These are phyloP conservation scores for Istiophorus platypterus DNA, from an alignment of 2,113 vertebrate genomes.

Conservation along the genomic window DNA sequence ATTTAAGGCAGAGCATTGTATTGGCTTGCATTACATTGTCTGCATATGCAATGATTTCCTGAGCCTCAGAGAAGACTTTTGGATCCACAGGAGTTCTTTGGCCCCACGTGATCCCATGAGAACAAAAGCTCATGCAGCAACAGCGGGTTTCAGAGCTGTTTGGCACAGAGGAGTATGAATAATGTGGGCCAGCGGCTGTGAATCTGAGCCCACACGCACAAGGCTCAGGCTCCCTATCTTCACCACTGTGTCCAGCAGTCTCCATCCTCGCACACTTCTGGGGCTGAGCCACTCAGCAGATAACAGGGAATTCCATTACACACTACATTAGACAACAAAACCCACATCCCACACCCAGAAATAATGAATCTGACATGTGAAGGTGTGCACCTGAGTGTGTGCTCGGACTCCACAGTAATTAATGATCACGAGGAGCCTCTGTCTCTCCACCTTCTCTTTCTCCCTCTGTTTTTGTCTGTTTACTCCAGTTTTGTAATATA, in stretches of 20 bases:
- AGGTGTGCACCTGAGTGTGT: constrained; percentile 59
- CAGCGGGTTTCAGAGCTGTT: constrained; percentile 32
- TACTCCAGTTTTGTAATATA: neutral
- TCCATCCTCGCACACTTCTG: constrained; percentile 39
- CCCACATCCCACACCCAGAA: constrained; percentile 56
- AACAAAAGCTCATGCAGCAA: constrained; percentile 15
- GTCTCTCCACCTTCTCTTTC: constrained; percentile 1
- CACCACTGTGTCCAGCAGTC: constrained; percentile 22
- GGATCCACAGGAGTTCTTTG: constrained; percentile 40
- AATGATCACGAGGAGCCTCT: constrained; percentile 22
- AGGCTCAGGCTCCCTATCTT: constrained; percentile 23
- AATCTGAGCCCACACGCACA: constrained; percentile 43
- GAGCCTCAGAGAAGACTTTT: neutral
- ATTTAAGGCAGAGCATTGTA: neutral
- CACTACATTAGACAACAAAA: constrained; percentile 77
- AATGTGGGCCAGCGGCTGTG: constrained; percentile 44
- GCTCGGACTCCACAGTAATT: constrained; percentile 46
- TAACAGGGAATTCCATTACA: constrained; percentile 76
- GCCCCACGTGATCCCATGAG: constrained; percentile 34
- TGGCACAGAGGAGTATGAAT: constrained; percentile 37
- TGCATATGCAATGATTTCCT: neutral
- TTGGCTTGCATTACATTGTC: neutral
- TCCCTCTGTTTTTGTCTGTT: constrained; percentile 3
- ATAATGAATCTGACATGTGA: constrained; percentile 69
- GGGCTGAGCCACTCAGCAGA: constrained; percentile 59